These are phyloP conservation scores for Spisula solida DNA, from an alignment of 2,888 invertebrate genomes.

Conservation along the genomic window DNA sequence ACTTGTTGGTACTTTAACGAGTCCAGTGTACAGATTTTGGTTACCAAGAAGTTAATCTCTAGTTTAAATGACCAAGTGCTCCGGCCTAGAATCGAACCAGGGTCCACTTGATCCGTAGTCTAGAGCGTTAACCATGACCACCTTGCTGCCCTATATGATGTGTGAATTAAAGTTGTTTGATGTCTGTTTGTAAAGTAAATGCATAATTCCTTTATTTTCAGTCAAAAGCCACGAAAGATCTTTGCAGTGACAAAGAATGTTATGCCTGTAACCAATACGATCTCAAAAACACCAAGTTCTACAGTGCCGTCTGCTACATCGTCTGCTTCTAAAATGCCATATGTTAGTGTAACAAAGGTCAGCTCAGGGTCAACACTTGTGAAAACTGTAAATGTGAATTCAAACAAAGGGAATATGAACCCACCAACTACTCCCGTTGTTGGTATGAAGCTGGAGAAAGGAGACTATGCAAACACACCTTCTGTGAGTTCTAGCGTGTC, in stretches of 20 bases:
- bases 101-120: too few species aligned
- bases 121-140: too few species aligned
- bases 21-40: too few species aligned
- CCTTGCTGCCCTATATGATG: too few species aligned
- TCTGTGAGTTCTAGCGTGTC: constrained; percentile 29
- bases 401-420: constrained; percentile 35
- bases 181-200: too few species aligned
- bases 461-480: constrained; percentile 68
- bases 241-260: constrained; percentile 68
- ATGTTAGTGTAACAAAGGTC: constrained; percentile 42
- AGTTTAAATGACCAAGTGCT: too few species aligned
- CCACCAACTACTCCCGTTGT: constrained; percentile 45
- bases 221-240: constrained; percentile 78
- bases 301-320: constrained; percentile 37
- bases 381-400: constrained; percentile 14
- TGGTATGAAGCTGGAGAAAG: constrained; percentile 51
- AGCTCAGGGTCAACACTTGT: constrained; percentile 32
- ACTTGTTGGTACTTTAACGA: too few species aligned
- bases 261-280: constrained; percentile 51
- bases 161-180: too few species aligned
- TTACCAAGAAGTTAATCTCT: too few species aligned
- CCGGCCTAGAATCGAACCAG: too few species aligned
- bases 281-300: constrained; percentile 46
- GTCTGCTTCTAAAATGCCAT: constrained; percentile 32
- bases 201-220: constrained; percentile 54